Evolutionary conservation across 1,140 invertebrate genomes (phyloP).

Genomic region (Parasteatoda tepidariorum): DNA sequence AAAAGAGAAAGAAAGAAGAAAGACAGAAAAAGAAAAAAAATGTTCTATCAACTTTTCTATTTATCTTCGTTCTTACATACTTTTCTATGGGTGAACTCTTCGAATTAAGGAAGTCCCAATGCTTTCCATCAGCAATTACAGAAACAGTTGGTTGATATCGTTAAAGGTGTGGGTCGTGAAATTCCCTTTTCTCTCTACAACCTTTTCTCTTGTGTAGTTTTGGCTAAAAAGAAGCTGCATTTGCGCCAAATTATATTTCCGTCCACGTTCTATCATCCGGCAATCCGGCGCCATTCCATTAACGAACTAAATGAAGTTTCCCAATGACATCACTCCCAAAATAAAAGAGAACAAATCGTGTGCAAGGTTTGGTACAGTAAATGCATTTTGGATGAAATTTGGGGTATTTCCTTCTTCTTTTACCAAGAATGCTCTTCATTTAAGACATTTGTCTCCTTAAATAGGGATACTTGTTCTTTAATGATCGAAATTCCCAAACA

Average conservation of each 20-base stretch:
- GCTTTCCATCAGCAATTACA: slow-evolving; percentile 36
- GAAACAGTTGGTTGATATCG: slow-evolving; percentile 11
- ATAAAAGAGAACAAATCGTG: not conserved
- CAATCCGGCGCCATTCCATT: slow-evolving; percentile 24
- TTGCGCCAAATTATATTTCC: not conserved
- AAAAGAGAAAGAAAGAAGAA: not conserved
- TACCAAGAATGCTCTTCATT: not conserved
- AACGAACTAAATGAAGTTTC: slow-evolving; percentile 24
- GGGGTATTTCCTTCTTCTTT: not conserved
- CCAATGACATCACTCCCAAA: not conserved
- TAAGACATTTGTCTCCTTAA: not conserved
- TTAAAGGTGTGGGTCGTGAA: not conserved
- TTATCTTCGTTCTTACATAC: too few species aligned
- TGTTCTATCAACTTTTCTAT: too few species aligned
- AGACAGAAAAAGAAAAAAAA: not conserved
- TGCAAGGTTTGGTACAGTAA: not conserved
- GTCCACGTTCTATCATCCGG: slow-evolving; percentile 19
- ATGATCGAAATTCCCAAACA: too few species aligned
- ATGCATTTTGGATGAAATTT: not conserved
- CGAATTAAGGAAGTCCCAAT: slow-evolving; percentile 2
- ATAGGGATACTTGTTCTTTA: not conserved
- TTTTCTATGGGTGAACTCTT: not conserved
- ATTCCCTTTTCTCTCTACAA: not conserved
- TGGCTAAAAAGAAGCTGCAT: not conserved
- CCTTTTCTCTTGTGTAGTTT: not conserved